These are phyloP conservation scores for Megathymus violae DNA, from an alignment of 1,140 invertebrate genomes.

Conservation along the genomic window DNA sequence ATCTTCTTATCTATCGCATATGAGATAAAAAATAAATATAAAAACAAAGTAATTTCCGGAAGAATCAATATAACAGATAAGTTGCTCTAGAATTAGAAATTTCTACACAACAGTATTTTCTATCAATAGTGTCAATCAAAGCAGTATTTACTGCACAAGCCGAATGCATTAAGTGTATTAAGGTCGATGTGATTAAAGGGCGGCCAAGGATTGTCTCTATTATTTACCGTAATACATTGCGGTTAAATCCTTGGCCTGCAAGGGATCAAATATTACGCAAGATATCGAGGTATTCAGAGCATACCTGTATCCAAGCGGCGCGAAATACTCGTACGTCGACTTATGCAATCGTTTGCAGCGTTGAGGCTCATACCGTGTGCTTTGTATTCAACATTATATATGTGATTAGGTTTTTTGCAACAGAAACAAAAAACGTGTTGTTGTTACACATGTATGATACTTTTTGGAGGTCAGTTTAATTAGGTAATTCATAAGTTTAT, in stretches of 20 bases:
- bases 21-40: too few species aligned
- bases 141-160: conserved; percentile 16
- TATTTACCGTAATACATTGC: conserved; percentile 33
- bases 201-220: conserved; percentile 30
- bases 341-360: conserved; percentile 20
- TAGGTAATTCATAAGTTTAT: too few species aligned
- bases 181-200: conserved; percentile 25
- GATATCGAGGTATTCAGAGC: conserved; percentile 34
- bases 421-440: too few species aligned
- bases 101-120: not conserved
- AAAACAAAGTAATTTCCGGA: too few species aligned
- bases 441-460: too few species aligned
- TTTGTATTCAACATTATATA: not conserved
- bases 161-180: conserved; percentile 24
- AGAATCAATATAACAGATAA: not conserved
- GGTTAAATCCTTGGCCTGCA: conserved; percentile 34
- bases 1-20: too few species aligned
- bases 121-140: not conserved
- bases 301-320: conserved; percentile 32
- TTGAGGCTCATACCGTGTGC: conserved; percentile 25
- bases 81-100: not conserved
- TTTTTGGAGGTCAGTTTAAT: too few species aligned
- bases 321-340: conserved; percentile 13
- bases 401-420: conserved; percentile 7
- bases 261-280: conserved; percentile 36